phyloP scores from a whole-genome alignment of 2,888 invertebrate genomes.

The Lasioglossum oenotherae region DNA sequence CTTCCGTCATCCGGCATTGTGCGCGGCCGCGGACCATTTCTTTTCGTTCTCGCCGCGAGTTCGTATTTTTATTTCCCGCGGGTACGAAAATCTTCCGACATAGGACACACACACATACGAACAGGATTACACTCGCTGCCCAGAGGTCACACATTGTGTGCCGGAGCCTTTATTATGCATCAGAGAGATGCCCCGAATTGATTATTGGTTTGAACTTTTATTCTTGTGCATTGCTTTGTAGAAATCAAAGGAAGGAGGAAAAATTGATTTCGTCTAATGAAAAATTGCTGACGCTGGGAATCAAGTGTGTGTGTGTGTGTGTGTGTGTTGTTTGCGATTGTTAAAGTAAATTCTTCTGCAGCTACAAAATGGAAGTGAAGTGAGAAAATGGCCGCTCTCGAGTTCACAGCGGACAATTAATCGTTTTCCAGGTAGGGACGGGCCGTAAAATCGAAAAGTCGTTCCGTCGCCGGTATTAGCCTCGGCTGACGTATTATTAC shows the following conservation, averaged over 20 bases:
- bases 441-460: constrained; percentile 64
- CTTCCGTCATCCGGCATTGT: constrained; percentile 57
- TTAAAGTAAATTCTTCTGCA: neutral
- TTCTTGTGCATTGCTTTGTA: neutral
- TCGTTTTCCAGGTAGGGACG: constrained; percentile 43
- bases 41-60: neutral
- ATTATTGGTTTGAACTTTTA: neutral
- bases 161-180: neutral
- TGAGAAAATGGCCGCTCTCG: neutral
- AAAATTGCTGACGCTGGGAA: neutral
- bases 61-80: neutral
- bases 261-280: neutral
- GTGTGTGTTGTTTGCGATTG: neutral
- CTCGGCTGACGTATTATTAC: constrained; percentile 70
- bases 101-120: neutral
- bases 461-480: constrained; percentile 56
- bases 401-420: constrained; percentile 55
- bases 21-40: neutral
- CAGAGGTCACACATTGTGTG: neutral
- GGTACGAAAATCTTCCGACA: neutral
- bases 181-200: neutral
- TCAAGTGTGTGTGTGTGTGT: too few species aligned
- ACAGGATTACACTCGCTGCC: neutral
- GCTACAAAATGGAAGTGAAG: neutral
- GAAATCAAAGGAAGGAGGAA: neutral